Evolutionary conservation across 2,113 vertebrate species (phyloP).

Genomic region (Antennarius striatus): DNA sequence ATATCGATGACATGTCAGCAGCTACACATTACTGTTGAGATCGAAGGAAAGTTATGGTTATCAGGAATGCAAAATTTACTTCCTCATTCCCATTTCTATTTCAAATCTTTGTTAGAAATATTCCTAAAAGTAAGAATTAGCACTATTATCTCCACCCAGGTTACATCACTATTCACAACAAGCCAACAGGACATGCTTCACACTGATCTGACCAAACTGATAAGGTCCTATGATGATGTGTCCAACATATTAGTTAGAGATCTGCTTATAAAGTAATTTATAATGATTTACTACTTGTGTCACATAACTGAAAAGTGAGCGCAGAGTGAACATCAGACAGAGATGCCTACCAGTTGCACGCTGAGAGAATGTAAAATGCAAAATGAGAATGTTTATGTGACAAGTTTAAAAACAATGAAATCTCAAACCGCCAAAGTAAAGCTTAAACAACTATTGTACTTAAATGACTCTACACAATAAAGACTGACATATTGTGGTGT

Average conservation of each 20-base stretch:
- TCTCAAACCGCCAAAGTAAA: too few species aligned
- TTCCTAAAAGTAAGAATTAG: constrained; percentile 29
- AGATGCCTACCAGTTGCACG: not conserved
- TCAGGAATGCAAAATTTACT: constrained; percentile 12
- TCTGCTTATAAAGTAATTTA: too few species aligned
- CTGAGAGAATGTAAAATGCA: too few species aligned
- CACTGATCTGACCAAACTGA: too few species aligned
- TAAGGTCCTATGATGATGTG: too few species aligned
- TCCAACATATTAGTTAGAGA: too few species aligned
- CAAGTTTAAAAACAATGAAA: too few species aligned
- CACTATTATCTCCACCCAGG: constrained; percentile 11
- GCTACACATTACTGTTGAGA: constrained; percentile 32
- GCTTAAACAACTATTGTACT: too few species aligned
- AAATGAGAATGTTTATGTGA: too few species aligned
- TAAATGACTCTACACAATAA: too few species aligned
- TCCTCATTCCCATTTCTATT: constrained; percentile 7
- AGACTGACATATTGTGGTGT: too few species aligned
- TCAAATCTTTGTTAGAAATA: constrained; percentile 27
- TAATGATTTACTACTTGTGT: not conserved
- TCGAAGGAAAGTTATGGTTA: constrained; percentile 6
- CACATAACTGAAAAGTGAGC: too few species aligned
- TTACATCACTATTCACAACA: constrained; percentile 31
- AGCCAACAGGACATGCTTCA: constrained; percentile 6
- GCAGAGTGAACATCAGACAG: not conserved
- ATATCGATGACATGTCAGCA: constrained; percentile 20